These are phyloP conservation scores for Hymenopus coronatus DNA, from an alignment of 2,888 invertebrate species.

Conservation along the genomic window DNA sequence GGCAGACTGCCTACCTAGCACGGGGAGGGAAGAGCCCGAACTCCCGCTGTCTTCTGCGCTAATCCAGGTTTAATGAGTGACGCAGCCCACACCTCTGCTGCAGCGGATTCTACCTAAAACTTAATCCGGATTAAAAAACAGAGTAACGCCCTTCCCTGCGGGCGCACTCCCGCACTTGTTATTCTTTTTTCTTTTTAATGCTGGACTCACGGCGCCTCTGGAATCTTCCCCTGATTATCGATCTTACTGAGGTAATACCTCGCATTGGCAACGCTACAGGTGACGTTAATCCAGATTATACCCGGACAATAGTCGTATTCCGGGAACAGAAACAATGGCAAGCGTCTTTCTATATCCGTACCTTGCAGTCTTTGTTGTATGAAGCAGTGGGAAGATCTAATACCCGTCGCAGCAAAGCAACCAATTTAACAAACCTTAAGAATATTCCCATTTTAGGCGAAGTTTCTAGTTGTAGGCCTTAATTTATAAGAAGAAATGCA, in stretches of 20 bases:
- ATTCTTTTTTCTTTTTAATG: not conserved
- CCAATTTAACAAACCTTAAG: not conserved
- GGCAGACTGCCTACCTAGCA: not conserved
- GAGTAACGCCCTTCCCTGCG: not conserved
- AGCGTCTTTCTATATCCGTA: not conserved
- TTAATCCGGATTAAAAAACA: constrained; percentile 20
- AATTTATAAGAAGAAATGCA: no score
- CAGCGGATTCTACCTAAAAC: constrained; percentile 7
- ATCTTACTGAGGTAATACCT: constrained; percentile 10
- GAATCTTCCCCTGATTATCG: not conserved
- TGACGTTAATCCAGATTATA: constrained; percentile 25
- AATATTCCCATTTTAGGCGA: not conserved
- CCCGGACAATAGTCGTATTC: constrained; percentile 3
- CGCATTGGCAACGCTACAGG: constrained; percentile 26
- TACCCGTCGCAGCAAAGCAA: not conserved
- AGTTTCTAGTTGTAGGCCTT: no score
- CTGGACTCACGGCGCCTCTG: not conserved
- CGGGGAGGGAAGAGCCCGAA: not conserved
- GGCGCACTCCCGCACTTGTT: not conserved
- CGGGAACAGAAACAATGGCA: not conserved
- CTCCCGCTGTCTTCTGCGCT: constrained; percentile 8
- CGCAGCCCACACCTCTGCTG: constrained; percentile 20
- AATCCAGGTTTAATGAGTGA: constrained; percentile 31
- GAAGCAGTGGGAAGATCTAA: not conserved
- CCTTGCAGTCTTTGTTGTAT: not conserved